Conservation (phyloP, 2,797 vertebrate species). For the Xerus rutilus region DNA sequence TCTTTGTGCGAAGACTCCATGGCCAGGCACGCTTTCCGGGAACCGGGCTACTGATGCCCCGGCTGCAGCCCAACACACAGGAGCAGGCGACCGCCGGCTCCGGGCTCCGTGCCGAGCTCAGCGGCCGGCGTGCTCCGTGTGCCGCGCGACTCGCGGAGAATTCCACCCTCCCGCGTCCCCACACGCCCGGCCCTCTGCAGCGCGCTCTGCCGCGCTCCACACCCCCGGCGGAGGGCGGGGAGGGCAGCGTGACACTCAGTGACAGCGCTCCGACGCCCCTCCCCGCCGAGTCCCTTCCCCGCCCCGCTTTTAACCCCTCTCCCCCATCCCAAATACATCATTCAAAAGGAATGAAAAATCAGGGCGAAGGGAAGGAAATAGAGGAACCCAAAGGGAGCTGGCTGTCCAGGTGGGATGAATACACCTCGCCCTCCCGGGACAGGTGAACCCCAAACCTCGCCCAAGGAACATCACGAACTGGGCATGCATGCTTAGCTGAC, state of each 20-base stretch:
- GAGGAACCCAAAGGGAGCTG: neutral
- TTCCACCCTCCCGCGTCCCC: constrained; percentile 62
- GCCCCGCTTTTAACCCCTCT: neutral
- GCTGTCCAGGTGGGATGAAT: neutral
- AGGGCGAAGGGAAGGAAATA: neutral
- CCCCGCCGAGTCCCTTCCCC: constrained; percentile 61
- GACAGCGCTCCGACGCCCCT: constrained; percentile 73
- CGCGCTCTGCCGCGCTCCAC: constrained; percentile 42
- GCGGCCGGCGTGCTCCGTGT: neutral
- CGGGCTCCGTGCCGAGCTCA: constrained; percentile 55
- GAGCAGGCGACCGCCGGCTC: constrained; percentile 12
- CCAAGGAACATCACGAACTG: neutral
- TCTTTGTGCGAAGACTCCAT: constrained; percentile 88
- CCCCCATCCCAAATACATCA: neutral
- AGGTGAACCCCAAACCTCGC: neutral
- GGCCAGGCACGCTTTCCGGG: constrained; percentile 37
- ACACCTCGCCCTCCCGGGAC: neutral
- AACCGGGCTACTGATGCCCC: neutral
- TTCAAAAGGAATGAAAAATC: neutral
- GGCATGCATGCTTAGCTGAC: neutral
- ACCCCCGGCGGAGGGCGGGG: constrained; percentile 63
- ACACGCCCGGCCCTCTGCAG: constrained; percentile 60
- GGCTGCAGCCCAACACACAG: neutral
- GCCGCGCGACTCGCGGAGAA: constrained; percentile 1
- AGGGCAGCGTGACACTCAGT: constrained; percentile 61